phyloP scores from a whole-genome alignment of 2,797 vertebrate genomes.

The Spheniscus humboldti region DNA sequence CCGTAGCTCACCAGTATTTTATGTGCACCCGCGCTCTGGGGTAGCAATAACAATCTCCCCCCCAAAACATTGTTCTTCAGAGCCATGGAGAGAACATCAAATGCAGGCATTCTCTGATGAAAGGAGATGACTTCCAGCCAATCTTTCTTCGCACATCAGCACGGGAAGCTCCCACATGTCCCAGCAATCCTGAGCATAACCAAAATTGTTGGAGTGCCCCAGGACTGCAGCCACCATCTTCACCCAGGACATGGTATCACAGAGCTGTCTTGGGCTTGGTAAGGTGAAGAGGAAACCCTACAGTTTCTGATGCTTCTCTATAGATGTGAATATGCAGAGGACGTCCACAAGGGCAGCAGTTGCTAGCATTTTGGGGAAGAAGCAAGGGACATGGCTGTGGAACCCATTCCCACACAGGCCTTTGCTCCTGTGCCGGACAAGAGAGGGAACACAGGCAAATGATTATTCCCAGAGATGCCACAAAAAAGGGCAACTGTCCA shows the following conservation, averaged over 20 bases:
- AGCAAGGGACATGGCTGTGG: neutral
- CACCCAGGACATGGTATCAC: slow-evolving; percentile 76
- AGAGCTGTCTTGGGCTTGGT: slow-evolving; percentile 74
- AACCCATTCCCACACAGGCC: neutral
- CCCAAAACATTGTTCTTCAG: neutral
- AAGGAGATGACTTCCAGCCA: neutral
- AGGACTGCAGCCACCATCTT: slow-evolving; percentile 78
- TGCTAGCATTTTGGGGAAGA: neutral
- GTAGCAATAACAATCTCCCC: neutral
- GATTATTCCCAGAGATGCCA: neutral
- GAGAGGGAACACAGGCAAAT: neutral
- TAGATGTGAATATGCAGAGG: neutral
- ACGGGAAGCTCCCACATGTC: slow-evolving; percentile 79
- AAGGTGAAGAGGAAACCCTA: slow-evolving; percentile 83
- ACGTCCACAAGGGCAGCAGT: neutral
- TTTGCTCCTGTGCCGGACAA: neutral
- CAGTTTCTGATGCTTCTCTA: slow-evolving; percentile 85
- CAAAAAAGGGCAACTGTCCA: neutral
- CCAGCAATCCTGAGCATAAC: slow-evolving; percentile 88
- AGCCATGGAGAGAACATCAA: neutral
- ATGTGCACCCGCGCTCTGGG: neutral
- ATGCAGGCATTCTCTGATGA: neutral
- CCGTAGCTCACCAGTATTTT: neutral
- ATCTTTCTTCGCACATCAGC: neutral
- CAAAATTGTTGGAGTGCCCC: slow-evolving; percentile 83